These are phyloP conservation scores for Microcebus ravelobensis DNA, from an alignment of 2,113 vertebrate species.

Conservation along the genomic window DNA sequence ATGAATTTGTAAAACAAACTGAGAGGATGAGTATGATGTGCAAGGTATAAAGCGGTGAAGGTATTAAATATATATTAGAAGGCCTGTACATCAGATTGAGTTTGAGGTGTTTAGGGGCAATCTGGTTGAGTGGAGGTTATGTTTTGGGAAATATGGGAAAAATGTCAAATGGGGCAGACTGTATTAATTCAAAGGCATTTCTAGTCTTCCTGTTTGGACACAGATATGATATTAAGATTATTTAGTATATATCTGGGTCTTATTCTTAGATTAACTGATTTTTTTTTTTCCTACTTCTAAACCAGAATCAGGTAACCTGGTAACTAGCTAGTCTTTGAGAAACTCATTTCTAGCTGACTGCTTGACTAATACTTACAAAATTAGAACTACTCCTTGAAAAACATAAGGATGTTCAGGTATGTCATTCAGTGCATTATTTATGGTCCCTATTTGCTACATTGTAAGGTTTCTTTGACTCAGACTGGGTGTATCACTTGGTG, in stretches of 20 bases:
- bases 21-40: not conserved
- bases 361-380: not conserved
- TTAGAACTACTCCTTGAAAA: conserved; percentile 19
- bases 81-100: not conserved
- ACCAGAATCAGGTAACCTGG: not conserved
- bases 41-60: not conserved
- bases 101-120: not conserved
- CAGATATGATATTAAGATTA: not conserved
- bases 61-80: not conserved
- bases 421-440: not conserved
- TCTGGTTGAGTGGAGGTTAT: not conserved
- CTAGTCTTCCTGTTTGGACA: not conserved
- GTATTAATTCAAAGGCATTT: not conserved
- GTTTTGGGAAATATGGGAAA: not conserved
- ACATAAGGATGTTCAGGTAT: not conserved
- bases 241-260: not conserved
- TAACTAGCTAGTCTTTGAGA: conserved; percentile 1
- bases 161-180: not conserved
- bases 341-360: not conserved
- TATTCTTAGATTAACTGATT: not conserved
- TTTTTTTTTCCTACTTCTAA: not conserved
- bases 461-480: not conserved
- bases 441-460: not conserved
- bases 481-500: not conserved
- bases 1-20: not conserved